A percentile compares a stretch with the other conserved stretches of the same genome.
Evolutionary conservation across 2,113 vertebrate species (phyloP).

Genomic region (Macaca mulatta): DNA sequence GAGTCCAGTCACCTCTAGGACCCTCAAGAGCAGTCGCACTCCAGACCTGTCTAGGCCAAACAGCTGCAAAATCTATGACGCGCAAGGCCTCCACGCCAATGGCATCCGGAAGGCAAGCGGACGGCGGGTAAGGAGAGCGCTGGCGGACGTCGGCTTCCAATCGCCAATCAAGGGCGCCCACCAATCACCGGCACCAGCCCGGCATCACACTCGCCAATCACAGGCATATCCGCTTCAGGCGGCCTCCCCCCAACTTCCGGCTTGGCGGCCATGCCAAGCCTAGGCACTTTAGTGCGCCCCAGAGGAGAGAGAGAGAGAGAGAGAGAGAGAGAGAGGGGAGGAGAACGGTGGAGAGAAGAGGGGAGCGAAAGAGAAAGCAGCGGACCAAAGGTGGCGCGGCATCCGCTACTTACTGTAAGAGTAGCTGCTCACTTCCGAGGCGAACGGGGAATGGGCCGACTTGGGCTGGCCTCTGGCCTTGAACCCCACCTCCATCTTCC

Average conservation of each 20-base stretch:
- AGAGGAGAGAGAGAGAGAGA: no score
- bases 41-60: neutral
- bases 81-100: fast-evolving
- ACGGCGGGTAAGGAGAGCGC: fast-evolving
- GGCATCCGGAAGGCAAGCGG: fast-evolving
- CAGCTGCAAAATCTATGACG: neutral
- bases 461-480: constrained; percentile 94
- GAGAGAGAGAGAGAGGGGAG: no score
- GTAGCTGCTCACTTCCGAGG: constrained; percentile 97
- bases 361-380: no score
- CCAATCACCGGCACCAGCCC: neutral
- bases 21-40: fast-evolving
- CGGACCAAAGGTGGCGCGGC: fast-evolving
- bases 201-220: fast-evolving
- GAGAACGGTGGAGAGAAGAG: neutral
- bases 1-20: fast-evolving
- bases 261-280: fast-evolving
- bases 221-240: neutral
- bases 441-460: constrained; percentile 90
- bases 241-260: neutral
- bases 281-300: fast-evolving
- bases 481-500: constrained; percentile 87
- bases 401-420: constrained; percentile 93
- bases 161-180: neutral
- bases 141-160: neutral